These are phyloP conservation scores for Rhombomys opimus DNA, from an alignment of 2,113 vertebrate genomes.

Conservation along the genomic window DNA sequence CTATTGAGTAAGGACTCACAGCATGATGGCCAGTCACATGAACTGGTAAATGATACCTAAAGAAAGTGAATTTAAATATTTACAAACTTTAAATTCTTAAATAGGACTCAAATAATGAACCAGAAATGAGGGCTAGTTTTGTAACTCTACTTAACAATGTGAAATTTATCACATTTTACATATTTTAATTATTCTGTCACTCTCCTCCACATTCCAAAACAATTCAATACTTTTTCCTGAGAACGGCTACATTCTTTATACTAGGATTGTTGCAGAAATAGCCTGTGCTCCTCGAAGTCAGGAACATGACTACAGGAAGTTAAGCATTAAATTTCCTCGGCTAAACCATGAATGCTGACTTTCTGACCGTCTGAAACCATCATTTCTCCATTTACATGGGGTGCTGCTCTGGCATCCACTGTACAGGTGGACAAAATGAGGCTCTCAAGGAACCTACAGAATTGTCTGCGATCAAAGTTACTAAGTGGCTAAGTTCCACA, in stretches of 20 bases:
- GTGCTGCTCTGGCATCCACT: neutral
- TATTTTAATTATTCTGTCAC: neutral
- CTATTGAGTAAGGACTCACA: constrained; percentile 92
- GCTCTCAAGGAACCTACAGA: neutral
- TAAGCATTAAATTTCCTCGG: neutral
- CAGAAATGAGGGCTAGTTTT: neutral
- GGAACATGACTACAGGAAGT: neutral
- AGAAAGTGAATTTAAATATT: constrained; percentile 8
- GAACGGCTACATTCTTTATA: neutral
- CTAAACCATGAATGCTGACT: neutral
- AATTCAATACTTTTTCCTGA: neutral
- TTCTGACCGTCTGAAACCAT: too few species aligned
- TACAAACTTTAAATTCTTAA: neutral
- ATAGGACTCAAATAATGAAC: neutral
- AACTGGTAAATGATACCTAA: constrained; percentile 93
- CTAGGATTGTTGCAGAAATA: neutral
- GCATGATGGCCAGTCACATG: constrained; percentile 90
- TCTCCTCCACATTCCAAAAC: neutral
- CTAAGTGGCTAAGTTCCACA: neutral
- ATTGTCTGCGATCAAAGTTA: neutral
- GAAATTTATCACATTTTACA: neutral
- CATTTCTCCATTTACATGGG: neutral
- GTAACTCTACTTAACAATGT: neutral
- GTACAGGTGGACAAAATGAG: neutral
- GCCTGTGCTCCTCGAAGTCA: neutral